phyloP scores from a whole-genome alignment of 1,140 invertebrate species.

The Eupeodes corollae region DNA sequence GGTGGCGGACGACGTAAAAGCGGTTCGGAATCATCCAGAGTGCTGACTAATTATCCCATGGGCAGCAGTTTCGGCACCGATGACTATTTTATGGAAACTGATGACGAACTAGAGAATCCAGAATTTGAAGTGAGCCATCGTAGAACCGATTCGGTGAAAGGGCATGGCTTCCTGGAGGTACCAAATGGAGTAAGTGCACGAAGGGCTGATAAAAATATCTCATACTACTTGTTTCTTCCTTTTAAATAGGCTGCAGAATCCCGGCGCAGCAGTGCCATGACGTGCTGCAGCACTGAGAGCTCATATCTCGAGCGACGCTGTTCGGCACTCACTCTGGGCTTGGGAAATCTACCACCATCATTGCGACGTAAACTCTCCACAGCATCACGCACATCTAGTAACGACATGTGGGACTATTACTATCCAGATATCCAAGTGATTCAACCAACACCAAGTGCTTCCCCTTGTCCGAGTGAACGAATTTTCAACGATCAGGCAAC shows the following conservation, averaged over 20 bases:
- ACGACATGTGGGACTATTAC: slow-evolving; percentile 48
- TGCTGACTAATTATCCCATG: slow-evolving; percentile 43
- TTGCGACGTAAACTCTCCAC: slow-evolving; percentile 30
- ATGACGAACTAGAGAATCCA: slow-evolving; percentile 35
- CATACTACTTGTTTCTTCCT: too few relatives aligned
- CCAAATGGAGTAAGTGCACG: slow-evolving; percentile 21
- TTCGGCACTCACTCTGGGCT: slow-evolving; percentile 58
- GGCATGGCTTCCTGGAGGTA: slow-evolving; percentile 38
- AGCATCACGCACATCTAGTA: slow-evolving; percentile 37
- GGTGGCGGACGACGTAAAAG: slow-evolving; percentile 39
- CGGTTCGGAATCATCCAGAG: slow-evolving; percentile 33
- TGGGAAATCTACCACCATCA: slow-evolving; percentile 45
- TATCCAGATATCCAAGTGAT: slow-evolving; percentile 66
- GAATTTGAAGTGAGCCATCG: slow-evolving; percentile 17
- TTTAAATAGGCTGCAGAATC: slow-evolving; percentile 36
- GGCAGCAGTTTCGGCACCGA: slow-evolving; percentile 40
- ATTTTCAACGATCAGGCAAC: slow-evolving; percentile 21
- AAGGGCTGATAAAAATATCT: neutral
- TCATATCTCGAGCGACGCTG: slow-evolving; percentile 66
- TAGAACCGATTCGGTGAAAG: slow-evolving; percentile 33
- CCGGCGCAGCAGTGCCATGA: slow-evolving; percentile 62
- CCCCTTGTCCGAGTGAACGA: slow-evolving; percentile 64
- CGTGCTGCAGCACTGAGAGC: slow-evolving; percentile 68
- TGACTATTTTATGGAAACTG: slow-evolving; percentile 38
- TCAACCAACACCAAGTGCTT: slow-evolving; percentile 64